These are phyloP conservation scores for Mactra quadrangularis DNA, from an alignment of 1,140 invertebrate species.

Conservation along the genomic window DNA sequence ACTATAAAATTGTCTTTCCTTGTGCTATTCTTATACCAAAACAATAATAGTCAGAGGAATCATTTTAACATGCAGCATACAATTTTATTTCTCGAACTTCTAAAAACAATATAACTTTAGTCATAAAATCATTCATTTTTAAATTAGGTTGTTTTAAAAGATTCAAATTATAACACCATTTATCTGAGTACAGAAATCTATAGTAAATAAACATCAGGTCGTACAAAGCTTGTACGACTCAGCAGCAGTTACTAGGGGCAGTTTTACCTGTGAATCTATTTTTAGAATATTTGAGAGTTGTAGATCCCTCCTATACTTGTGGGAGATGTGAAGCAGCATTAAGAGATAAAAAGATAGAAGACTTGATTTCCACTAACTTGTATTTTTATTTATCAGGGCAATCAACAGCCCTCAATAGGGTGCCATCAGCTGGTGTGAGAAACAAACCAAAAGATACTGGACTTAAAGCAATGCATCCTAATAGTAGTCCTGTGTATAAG, in stretches of 20 bases:
- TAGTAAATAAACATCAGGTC: not conserved
- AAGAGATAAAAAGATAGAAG: not conserved
- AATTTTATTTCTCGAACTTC: too few species aligned
- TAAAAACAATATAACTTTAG: too few species aligned
- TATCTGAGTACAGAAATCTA: too few species aligned
- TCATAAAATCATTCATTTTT: too few species aligned
- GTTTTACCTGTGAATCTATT: not conserved
- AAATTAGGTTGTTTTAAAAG: too few species aligned
- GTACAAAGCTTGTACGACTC: not conserved
- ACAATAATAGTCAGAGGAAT: too few species aligned
- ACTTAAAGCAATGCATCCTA: slow-evolving; percentile 65
- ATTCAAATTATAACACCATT: too few species aligned
- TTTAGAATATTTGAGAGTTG: not conserved
- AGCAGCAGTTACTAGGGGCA: too few species aligned
- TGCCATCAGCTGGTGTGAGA: slow-evolving; percentile 61
- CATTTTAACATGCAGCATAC: too few species aligned
- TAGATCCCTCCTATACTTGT: not conserved
- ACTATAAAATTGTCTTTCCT: too few species aligned
- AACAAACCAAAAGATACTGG: slow-evolving; percentile 51
- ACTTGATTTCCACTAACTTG: not conserved
- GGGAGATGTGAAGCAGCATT: not conserved
- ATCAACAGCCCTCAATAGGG: slow-evolving; percentile 54
- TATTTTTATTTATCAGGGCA: slow-evolving; percentile 45
- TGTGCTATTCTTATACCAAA: too few species aligned
- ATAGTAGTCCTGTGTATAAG: slow-evolving; percentile 73